Base-by-base conservation (phyloP, 1,140 invertebrate species). In the Microplitis demolitor region DNA sequence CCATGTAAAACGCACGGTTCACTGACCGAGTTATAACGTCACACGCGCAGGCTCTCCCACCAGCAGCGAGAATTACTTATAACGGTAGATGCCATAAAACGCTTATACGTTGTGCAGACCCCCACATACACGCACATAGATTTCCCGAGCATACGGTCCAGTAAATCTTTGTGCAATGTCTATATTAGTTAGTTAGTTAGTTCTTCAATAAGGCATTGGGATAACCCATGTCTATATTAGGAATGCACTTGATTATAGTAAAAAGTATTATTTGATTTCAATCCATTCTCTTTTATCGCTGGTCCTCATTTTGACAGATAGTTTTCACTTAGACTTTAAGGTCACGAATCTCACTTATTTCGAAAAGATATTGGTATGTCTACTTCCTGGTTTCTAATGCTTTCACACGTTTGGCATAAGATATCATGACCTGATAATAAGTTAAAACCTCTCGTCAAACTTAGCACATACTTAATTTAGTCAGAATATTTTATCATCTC, bases 1-100 rank as follows among this genome's bases (percentile, higher is more conserved):
- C 79, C 77, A 77, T 76, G 80, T 82, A 82, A 82, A 78, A 82
- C 79, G 74, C 72, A 61, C 76, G 80, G 80, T 82, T 82, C 80
- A 82, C 76, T 82, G 80, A 82, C 80, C 80, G 80, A 82, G 79
- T 82, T 82, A 82, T 82, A 79, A 82, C 80, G 79, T 82, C 80
- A 82, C 73, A 50, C 34, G 75, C 66, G 31, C n/a, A 50, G 35
- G 60, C 39, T 67, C 69, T 56, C 54, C 31, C 60, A 39, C 72
- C 73, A 51, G 51, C 24, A 16, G 37, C 54, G 39, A 39, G 35
- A 58, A 53, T 39, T 58, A 54, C 24, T 37, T 58, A 60, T 71
- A 71, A 71, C 69, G 69, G 69, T 71, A 31, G 51, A 33, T 14
- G 39, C 13, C 24, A 13, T 6, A 31, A 14, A 6, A n/a, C 6